Base-by-base conservation (phyloP, 2,888 invertebrate genomes). In the Temnothorax unifasciatus region DNA sequence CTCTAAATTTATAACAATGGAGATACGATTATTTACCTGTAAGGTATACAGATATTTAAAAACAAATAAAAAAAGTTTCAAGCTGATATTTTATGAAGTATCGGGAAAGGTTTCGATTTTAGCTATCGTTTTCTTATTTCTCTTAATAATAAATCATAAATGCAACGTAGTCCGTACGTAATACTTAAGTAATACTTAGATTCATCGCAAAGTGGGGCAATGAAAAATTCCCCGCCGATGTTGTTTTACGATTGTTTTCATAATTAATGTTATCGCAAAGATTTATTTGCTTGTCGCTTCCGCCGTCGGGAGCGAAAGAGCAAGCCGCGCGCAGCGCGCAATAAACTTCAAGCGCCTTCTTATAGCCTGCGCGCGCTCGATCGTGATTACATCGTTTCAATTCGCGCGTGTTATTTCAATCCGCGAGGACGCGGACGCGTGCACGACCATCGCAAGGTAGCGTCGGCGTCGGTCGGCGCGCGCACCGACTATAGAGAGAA, bases 401-500 rank as follows among this genome's bases (percentile, higher is more conserved):
- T 25, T 44, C n/a, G 63, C 63, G 41, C 74, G 38, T 74, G 75
- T 73, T 73, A 47, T 41, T 81, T 69, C 25, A 41, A 76, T 74
- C 41, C 15, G n/a, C 77, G 74, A 64, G 41, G 59, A 61, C 76
- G 34, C 29, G 2, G 59, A 61, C 76, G 34, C 29, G 2, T 34
- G n/a, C 29, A 50, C 54, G 54, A n/a, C 41, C 52, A 41, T 69
- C 71, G 71, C 71, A 81, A 81, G 79, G 79, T 81, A 73, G 59
- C 79, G 9, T 82, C 82, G 44, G 59, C 79, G 9, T 76, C 82
- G 44, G 59, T 29, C 29, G 21, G 63, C 50, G 79, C 11, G 75
- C 50, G 83, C 77, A 76, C 52, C 82, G 73, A 85, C 87, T 85
- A 85, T 82, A 82, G 81, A 82, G 66, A 66, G 85, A 90, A 90